phyloP scores from a whole-genome alignment of 2,888 invertebrate genomes.

The Drosophila antonietae region DNA sequence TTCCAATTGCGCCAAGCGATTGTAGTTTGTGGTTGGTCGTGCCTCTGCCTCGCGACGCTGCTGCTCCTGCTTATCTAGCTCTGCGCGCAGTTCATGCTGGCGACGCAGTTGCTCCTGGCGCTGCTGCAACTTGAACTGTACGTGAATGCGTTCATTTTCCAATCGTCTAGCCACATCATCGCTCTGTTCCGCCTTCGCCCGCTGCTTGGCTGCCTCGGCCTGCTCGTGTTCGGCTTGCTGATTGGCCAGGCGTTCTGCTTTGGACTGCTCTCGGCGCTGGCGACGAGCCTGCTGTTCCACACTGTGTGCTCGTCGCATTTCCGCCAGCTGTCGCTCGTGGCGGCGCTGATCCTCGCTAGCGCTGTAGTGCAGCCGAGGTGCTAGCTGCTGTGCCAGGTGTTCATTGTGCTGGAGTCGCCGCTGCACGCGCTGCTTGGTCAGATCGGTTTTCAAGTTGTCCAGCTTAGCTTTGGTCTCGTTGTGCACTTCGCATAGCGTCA shows the following conservation, averaged over 20 bases:
- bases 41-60: slow-evolving; percentile 60
- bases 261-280: slow-evolving; percentile 71
- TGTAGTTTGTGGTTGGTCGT: slow-evolving; percentile 68
- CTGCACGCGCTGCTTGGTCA: slow-evolving; percentile 82
- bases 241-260: slow-evolving; percentile 75
- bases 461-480: slow-evolving; percentile 85
- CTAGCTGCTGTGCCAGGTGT: slow-evolving; percentile 85
- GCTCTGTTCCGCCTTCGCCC: slow-evolving; percentile 59
- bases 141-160: slow-evolving; percentile 64
- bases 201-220: slow-evolving; percentile 58
- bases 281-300: slow-evolving; percentile 80
- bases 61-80: slow-evolving; percentile 69
- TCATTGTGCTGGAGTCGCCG: slow-evolving; percentile 85
- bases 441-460: slow-evolving; percentile 81
- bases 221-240: slow-evolving; percentile 75
- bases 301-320: slow-evolving; percentile 84
- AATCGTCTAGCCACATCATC: slow-evolving; percentile 76
- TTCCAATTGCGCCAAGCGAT: slow-evolving; percentile 61
- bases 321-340: slow-evolving; percentile 85
- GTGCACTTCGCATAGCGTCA: slow-evolving; percentile 85
- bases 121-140: slow-evolving; percentile 57
- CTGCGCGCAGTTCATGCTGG: slow-evolving; percentile 36
- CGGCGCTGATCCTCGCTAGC: slow-evolving; percentile 85
- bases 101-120: slow-evolving; percentile 55
- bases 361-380: slow-evolving; percentile 84